These are phyloP conservation scores for Coranthus polyacanthus DNA, from an alignment of 2,797 vertebrate species.

Conservation along the genomic window DNA sequence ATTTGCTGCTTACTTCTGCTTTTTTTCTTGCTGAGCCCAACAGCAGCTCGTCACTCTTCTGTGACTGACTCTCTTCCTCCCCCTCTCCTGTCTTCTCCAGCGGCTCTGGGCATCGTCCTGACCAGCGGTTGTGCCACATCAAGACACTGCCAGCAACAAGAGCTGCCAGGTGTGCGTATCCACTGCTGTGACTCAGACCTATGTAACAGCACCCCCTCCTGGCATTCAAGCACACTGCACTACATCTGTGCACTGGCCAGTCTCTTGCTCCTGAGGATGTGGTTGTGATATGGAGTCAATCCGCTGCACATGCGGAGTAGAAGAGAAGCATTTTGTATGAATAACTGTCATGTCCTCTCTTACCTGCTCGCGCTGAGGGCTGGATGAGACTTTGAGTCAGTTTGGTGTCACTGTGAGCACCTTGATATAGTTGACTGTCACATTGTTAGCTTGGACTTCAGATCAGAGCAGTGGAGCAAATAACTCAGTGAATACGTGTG, in stretches of 20 bases:
- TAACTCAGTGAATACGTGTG: slow-evolving; percentile 39
- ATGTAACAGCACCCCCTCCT: slow-evolving; percentile 81
- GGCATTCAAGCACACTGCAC: slow-evolving; percentile 60
- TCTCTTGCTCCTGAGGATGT: slow-evolving; percentile 71
- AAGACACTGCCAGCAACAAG: slow-evolving; percentile 93
- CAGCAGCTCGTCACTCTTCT: slow-evolving; percentile 68
- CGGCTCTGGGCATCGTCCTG: slow-evolving; percentile 90
- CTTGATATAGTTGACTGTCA: slow-evolving; percentile 40
- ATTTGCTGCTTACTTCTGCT: slow-evolving; percentile 72
- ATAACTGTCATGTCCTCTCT: slow-evolving; percentile 29
- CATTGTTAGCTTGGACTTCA: slow-evolving; percentile 41
- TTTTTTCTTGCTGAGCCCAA: slow-evolving; percentile 77
- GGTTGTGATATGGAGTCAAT: slow-evolving; percentile 66
- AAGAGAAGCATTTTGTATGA: slow-evolving; percentile 30
- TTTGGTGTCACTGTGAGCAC: slow-evolving; percentile 50
- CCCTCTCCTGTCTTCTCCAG: slow-evolving; percentile 73
- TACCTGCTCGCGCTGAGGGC: slow-evolving; percentile 39
- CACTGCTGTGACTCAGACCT: slow-evolving; percentile 89
- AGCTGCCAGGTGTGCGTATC: slow-evolving; percentile 90
- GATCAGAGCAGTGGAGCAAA: slow-evolving; percentile 18
- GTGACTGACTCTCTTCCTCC: slow-evolving; percentile 53
- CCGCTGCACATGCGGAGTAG: slow-evolving; percentile 35
- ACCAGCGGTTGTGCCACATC: slow-evolving; percentile 94
- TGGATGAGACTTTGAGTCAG: slow-evolving; percentile 37
- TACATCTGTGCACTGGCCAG: slow-evolving; percentile 67